Base-by-base conservation (phyloP, 2,888 invertebrate species). In the Leptinotarsa tumamoca region DNA sequence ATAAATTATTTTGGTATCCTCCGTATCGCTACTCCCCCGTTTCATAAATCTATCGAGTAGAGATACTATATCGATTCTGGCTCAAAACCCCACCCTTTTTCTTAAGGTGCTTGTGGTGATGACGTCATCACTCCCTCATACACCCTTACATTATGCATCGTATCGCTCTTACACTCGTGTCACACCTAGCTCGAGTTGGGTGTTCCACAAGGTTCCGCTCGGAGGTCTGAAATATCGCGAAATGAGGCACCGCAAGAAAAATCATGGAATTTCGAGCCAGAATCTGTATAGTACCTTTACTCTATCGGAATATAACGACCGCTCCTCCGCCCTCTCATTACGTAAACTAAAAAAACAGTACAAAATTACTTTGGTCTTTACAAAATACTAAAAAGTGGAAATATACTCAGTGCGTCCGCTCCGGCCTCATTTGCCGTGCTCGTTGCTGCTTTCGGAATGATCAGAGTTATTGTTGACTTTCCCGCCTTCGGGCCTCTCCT, bases 281-380 rank as follows among this genome's bases (percentile, higher is more conserved):
- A 43, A 43, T 43, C 43, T 10, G 10, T 58, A 49, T 54, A 61
- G 63, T 43, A 67, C 63, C 68, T 68, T 67, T 68, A 58, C 68
- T 63, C 72, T 68, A 68, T 3, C 43, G 10, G 33, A 43, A 43
- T 73, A 69, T 68, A 43, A 43, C 33, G 33, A 43, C 33, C 33
- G 43, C 43, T 43, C 43, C 43, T 43, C 43, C 43, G 43, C 10
- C 43, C 52, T 52, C 15, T 17, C 52, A 52, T 15, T 68, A 68
- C 52, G 51, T 68, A 68, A 68, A 43, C 49, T 50, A 68, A 68
- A 67, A 50, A 80, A 82, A 85, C 83, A 86, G 86, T 86, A 87
- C 85, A 87, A 87, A 87, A 85, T 88, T 87, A 88, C 88, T 89
- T 89, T 89, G 89, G 89, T 88, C 87, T 89, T 87, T 87, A 88